These are phyloP conservation scores for Gambusia yucatana DNA, from an alignment of 2,797 vertebrate species.

Conservation along the genomic window DNA sequence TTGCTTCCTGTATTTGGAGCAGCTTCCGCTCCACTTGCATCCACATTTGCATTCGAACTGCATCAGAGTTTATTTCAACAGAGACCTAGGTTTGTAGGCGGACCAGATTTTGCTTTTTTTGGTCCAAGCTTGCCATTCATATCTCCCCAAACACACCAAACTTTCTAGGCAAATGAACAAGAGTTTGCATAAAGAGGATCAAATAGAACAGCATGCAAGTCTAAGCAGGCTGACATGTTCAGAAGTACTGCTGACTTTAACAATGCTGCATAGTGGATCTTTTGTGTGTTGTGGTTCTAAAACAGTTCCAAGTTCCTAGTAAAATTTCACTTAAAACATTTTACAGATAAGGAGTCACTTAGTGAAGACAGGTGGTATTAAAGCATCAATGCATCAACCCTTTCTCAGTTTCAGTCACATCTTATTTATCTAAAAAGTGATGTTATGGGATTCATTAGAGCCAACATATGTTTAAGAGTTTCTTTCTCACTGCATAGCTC, in stretches of 20 bases:
- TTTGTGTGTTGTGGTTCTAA: conserved; percentile 34
- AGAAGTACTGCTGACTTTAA: conserved; percentile 35
- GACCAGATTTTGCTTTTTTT: no score
- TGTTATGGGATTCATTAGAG: conserved; percentile 71
- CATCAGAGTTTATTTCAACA: no score
- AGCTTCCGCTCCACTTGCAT: no score
- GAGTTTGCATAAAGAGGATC: no score
- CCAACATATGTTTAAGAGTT: conserved; percentile 56
- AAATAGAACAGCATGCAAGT: conserved; percentile 20
- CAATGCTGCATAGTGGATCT: conserved; percentile 17
- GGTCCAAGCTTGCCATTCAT: no score
- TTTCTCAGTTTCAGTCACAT: conserved; percentile 44
- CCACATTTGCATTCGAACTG: no score
- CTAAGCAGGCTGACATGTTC: conserved; percentile 26
- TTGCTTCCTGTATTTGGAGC: no score
- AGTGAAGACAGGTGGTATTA: conserved; percentile 17
- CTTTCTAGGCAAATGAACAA: neutral
- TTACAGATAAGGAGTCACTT: conserved; percentile 23
- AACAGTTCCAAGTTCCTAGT: conserved; percentile 31
- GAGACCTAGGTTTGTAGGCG: no score
- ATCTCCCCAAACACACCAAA: no score
- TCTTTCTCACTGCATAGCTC: conserved; percentile 28
- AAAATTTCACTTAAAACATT: conserved; percentile 26
- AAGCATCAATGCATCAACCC: conserved; percentile 16
- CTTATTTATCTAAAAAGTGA: conserved; percentile 71